phyloP scores from a whole-genome alignment of 2,797 vertebrate species.

The Tadarida brasiliensis region DNA sequence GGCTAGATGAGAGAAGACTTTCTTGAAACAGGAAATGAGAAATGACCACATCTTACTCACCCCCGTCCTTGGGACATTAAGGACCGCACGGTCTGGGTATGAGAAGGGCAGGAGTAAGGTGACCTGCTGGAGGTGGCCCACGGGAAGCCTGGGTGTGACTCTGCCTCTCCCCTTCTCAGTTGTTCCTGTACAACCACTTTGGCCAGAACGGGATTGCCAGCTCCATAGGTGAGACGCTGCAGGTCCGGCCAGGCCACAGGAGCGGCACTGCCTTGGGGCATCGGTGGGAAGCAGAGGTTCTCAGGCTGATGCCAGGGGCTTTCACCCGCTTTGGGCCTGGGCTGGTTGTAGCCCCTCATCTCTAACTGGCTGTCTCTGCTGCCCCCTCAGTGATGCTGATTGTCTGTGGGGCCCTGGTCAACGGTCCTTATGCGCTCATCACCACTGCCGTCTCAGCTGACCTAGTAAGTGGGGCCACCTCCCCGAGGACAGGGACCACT shows the following conservation, averaged over 20 bases:
- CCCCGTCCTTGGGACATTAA: neutral
- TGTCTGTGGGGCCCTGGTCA: slow-evolving; percentile 95
- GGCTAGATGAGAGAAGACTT: neutral
- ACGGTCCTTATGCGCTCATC: slow-evolving; percentile 97
- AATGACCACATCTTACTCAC: neutral
- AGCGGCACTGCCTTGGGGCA: neutral
- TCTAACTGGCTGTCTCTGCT: neutral
- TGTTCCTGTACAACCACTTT: slow-evolving; percentile 89
- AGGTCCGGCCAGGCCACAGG: neutral
- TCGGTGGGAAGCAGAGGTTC: neutral
- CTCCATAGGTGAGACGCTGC: slow-evolving; percentile 84
- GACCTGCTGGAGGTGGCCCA: neutral
- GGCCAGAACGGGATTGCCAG: slow-evolving; percentile 86
- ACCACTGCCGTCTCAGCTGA: slow-evolving; percentile 98
- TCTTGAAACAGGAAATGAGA: neutral
- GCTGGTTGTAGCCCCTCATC: neutral
- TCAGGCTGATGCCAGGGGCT: neutral
- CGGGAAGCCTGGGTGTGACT: neutral
- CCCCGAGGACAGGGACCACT: too few species aligned
- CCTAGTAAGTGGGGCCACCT: slow-evolving; percentile 90
- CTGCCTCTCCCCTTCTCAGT: slow-evolving; percentile 77
- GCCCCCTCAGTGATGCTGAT: slow-evolving; percentile 93
- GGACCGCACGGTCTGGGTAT: neutral
- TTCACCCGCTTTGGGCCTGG: neutral
- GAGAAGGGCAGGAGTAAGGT: neutral